These are phyloP conservation scores for Microtus ochrogaster DNA, from an alignment of 2,113 vertebrate species.

Conservation along the genomic window DNA sequence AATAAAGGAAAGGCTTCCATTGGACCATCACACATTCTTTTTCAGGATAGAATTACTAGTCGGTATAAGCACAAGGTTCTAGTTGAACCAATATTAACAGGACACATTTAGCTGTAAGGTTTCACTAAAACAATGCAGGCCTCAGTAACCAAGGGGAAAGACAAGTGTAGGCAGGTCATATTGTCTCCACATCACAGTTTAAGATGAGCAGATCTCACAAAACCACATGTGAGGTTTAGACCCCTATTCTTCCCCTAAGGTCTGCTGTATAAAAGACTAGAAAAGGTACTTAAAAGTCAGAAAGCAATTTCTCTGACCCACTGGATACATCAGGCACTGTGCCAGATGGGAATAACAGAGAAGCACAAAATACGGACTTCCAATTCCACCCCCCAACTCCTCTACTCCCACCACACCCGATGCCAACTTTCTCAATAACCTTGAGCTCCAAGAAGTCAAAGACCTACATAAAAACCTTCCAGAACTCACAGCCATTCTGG, in stretches of 20 bases:
- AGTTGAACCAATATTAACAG: not conserved
- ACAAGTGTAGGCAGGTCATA: not conserved
- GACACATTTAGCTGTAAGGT: not conserved
- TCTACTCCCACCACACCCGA: no score
- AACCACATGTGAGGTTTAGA: not conserved
- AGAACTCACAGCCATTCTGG: constrained; percentile 13
- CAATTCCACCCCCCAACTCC: not conserved
- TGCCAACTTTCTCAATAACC: not conserved
- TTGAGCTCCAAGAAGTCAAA: constrained; percentile 29
- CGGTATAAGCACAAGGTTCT: not conserved
- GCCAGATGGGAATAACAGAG: not conserved
- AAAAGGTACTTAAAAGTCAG: not conserved
- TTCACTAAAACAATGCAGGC: constrained; percentile 33
- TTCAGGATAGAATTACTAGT: not conserved
- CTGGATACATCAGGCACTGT: not conserved
- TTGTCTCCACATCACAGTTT: not conserved
- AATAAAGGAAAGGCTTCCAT: not conserved
- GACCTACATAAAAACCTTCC: not conserved
- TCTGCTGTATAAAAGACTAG: not conserved
- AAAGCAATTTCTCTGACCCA: not conserved
- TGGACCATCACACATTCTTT: not conserved
- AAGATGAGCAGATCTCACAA: constrained; percentile 35
- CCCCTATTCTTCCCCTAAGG: not conserved
- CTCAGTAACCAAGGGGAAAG: not conserved
- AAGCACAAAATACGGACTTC: not conserved